These are phyloP conservation scores for Hypsibius dujardini DNA, from an alignment of 1,140 invertebrate species.

Conservation along the genomic window DNA sequence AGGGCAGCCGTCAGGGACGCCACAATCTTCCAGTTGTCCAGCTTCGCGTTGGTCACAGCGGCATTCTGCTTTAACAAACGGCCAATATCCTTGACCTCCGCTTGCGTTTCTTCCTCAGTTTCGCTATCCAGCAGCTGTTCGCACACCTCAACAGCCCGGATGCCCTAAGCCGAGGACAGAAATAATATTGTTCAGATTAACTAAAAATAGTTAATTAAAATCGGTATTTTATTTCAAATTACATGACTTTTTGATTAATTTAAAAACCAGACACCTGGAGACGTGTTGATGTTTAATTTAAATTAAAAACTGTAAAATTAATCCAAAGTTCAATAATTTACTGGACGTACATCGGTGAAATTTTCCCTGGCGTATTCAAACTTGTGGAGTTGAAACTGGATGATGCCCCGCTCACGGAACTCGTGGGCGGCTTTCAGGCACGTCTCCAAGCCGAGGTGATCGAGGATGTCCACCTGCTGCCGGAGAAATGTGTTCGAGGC, in stretches of 20 bases:
- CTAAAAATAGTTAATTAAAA: too few species aligned
- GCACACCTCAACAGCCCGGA: too few species aligned
- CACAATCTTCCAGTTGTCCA: background rate
- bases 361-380: background rate
- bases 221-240: too few species aligned
- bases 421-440: background rate
- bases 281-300: too few species aligned
- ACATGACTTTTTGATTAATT: slow-evolving; percentile 1
- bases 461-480: background rate
- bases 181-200: too few species aligned
- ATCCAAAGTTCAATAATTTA: too few species aligned
- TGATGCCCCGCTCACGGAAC: background rate
- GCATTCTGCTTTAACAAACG: background rate
- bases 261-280: too few species aligned
- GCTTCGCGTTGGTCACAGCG: background rate
- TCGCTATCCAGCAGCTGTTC: background rate
- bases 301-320: too few species aligned
- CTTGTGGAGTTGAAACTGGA: background rate
- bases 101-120: background rate
- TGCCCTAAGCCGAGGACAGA: too few species aligned
- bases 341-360: background rate
- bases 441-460: background rate
- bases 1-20: too few species aligned
- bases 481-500: background rate
- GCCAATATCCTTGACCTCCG: background rate